Evolutionary conservation across 2,888 invertebrate species (phyloP).

Genomic region (Lasioglossum zephyrum): DNA sequence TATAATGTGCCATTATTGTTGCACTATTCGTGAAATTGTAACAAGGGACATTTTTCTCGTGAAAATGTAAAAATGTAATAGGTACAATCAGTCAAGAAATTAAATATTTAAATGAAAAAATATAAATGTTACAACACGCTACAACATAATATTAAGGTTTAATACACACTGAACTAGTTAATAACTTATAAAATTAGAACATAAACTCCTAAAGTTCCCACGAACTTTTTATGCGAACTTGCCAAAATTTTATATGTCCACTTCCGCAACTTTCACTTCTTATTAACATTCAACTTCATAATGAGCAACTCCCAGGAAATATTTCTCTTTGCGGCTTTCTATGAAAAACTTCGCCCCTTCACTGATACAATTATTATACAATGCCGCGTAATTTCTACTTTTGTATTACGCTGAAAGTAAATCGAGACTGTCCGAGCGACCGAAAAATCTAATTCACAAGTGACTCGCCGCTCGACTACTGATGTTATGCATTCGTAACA

Average conservation of each 20-base stretch:
- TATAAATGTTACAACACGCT: not conserved
- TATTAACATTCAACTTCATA: constrained; percentile 18
- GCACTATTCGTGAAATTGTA: not conserved
- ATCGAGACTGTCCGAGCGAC: not conserved
- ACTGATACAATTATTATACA: constrained; percentile 5
- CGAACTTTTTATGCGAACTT: constrained; percentile 9
- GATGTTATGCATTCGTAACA: not conserved
- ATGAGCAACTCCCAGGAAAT: constrained; percentile 11
- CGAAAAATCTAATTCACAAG: constrained; percentile 19
- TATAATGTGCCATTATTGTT: not conserved
- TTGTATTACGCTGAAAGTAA: constrained; percentile 13
- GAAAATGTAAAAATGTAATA: too few relatives aligned
- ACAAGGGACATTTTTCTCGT: not conserved
- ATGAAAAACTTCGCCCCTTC: constrained; percentile 10
- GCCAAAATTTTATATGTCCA: constrained; percentile 5
- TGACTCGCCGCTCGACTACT: not conserved
- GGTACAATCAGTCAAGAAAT: too few relatives aligned
- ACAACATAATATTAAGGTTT: not conserved
- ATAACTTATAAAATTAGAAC: not conserved
- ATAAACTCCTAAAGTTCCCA: not conserved
- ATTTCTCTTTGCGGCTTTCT: constrained; percentile 4
- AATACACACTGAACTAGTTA: not conserved
- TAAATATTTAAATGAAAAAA: too few relatives aligned
- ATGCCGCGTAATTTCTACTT: not conserved
- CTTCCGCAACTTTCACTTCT: constrained; percentile 39